A percentile compares a stretch with the other conserved stretches of the same genome.
Conservation (phyloP, 1,140 invertebrate genomes). For the Temnothorax nylanderi region DNA sequence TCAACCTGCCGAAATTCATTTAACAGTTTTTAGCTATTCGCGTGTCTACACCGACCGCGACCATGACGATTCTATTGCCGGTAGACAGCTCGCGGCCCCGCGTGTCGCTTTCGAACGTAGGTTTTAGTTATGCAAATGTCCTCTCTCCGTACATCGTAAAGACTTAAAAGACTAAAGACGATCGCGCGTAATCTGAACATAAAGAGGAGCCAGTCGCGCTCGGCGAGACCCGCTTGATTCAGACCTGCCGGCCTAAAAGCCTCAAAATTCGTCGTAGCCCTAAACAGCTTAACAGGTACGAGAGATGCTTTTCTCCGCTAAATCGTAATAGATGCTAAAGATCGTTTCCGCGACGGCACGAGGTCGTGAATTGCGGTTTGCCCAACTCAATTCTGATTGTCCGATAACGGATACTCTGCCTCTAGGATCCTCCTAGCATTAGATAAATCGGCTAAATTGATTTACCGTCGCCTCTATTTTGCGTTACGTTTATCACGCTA, state of each 20-base stretch:
- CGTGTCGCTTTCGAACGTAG: neutral
- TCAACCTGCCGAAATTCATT: neutral
- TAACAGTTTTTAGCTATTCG: neutral
- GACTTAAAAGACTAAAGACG: neutral
- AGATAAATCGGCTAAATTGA: neutral
- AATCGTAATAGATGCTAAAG: neutral
- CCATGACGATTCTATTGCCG: neutral
- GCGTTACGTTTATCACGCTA: neutral
- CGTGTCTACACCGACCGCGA: neutral
- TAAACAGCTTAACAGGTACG: neutral
- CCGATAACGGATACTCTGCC: neutral
- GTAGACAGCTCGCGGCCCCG: too few species aligned
- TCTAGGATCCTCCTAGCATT: neutral
- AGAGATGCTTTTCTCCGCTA: neutral
- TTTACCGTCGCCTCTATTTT: neutral
- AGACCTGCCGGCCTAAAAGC: neutral
- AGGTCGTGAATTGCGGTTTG: neutral
- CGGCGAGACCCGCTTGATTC: too few species aligned
- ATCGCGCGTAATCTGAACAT: neutral
- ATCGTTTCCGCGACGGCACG: neutral
- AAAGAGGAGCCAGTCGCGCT: neutral
- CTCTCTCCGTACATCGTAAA: neutral
- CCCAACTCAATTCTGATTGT: neutral
- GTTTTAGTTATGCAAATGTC: conserved; percentile 14
- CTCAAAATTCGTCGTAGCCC: neutral